These are phyloP conservation scores for Clarias pachynema DNA, from an alignment of 2,797 vertebrate species.

Conservation along the genomic window DNA sequence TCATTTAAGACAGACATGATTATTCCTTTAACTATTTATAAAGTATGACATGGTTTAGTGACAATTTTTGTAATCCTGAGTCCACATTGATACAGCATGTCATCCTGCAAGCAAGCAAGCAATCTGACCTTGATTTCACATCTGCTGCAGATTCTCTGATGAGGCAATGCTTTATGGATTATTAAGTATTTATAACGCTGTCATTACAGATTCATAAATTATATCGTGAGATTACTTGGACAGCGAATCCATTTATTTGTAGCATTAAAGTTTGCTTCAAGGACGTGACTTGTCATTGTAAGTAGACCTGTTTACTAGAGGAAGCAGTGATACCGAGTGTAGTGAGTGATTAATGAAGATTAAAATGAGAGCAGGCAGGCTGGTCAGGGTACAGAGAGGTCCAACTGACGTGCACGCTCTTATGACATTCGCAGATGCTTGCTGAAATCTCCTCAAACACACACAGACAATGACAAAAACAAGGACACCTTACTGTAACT, in stretches of 20 bases:
- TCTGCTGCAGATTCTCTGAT: slow-evolving; percentile 54
- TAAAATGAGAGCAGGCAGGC: slow-evolving; percentile 36
- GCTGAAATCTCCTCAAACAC: slow-evolving; percentile 44
- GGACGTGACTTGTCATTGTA: slow-evolving; percentile 27
- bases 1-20: no score
- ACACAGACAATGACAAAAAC: slow-evolving; percentile 23
- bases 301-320: slow-evolving; percentile 33
- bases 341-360: slow-evolving; percentile 40
- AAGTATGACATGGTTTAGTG: neutral
- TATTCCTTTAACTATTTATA: neutral
- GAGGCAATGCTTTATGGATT: slow-evolving; percentile 67
- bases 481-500: slow-evolving; percentile 34
- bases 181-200: slow-evolving; percentile 76
- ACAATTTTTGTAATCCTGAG: neutral
- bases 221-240: slow-evolving; percentile 59
- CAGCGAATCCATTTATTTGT: slow-evolving; percentile 57
- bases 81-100: neutral
- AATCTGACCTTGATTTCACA: slow-evolving; percentile 35
- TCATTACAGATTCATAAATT: slow-evolving; percentile 76
- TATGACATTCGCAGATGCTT: slow-evolving; percentile 55
- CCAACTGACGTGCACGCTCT: slow-evolving; percentile 37
- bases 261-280: slow-evolving; percentile 36
- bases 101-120: slow-evolving; percentile 21
- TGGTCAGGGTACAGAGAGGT: slow-evolving; percentile 41
- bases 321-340: slow-evolving; percentile 28